Conservation (phyloP, 2,797 vertebrate species). For the Phataginus tetradactyla region DNA sequence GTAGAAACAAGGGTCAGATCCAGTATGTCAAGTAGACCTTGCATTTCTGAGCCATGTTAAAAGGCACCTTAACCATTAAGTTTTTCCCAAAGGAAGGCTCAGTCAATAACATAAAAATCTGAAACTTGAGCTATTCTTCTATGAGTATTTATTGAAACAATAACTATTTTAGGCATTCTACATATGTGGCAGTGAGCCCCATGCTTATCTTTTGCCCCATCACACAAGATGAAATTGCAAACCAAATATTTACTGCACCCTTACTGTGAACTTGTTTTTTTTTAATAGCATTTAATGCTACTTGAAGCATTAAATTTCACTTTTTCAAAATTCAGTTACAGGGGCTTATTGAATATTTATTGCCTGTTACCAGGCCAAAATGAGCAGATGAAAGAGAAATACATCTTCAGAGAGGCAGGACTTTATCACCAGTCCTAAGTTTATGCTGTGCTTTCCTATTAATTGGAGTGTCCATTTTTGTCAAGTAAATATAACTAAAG, state of each 20-base stretch:
- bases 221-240: constrained; percentile 25
- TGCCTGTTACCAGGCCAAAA: neutral
- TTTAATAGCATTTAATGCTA: neutral
- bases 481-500: constrained; percentile 80
- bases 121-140: neutral
- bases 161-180: constrained; percentile 36
- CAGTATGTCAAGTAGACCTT: neutral
- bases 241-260: constrained; percentile 25
- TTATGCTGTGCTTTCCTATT: constrained; percentile 57
- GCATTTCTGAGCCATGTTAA: neutral
- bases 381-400: constrained; percentile 38
- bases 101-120: constrained; percentile 28
- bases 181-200: neutral
- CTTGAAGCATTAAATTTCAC: neutral
- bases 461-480: constrained; percentile 73
- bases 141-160: neutral
- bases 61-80: constrained; percentile 26
- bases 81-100: neutral
- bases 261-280: constrained; percentile 5
- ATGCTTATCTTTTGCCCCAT: neutral
- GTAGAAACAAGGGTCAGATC: neutral
- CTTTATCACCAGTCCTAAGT: constrained; percentile 67
- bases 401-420: neutral
- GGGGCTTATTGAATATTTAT: neutral
- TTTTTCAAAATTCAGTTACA: constrained; percentile 39